phyloP scores from a whole-genome alignment of 2,888 invertebrate genomes.

The Plemyria rubiginata region DNA sequence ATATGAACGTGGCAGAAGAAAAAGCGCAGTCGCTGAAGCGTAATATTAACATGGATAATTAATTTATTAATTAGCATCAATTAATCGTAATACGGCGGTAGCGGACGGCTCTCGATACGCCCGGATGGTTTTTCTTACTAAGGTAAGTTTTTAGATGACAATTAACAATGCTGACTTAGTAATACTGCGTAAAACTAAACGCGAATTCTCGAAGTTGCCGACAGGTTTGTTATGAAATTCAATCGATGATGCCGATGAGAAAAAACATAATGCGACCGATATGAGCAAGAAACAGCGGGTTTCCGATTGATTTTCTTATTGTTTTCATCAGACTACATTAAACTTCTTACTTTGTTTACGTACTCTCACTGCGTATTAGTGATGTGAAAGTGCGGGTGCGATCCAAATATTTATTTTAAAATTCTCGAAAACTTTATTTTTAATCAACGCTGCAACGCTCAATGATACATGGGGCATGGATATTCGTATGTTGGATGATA shows the following conservation, averaged over 20 bases:
- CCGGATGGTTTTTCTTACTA: constrained; percentile 71
- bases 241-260: constrained; percentile 38
- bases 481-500: no score
- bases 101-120: constrained; percentile 62
- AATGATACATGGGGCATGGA: no score
- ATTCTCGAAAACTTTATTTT: constrained; percentile 51
- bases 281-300: constrained; percentile 51
- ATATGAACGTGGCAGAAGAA: constrained; percentile 65
- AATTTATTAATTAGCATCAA: constrained; percentile 83
- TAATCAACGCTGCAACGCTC: no score
- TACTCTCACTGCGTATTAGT: constrained; percentile 42
- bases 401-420: constrained; percentile 53
- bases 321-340: constrained; percentile 32
- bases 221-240: constrained; percentile 57
- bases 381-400: constrained; percentile 49
- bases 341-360: constrained; percentile 19
- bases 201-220: constrained; percentile 59
- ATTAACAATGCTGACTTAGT: constrained; percentile 60
- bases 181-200: constrained; percentile 56
- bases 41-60: constrained; percentile 80
- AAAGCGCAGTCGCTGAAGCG: constrained; percentile 70
- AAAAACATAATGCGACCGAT: constrained; percentile 48
- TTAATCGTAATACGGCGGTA: constrained; percentile 72
- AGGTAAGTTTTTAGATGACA: constrained; percentile 63
- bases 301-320: constrained; percentile 61